Percentiles rank a stretch among this genome's conserved stretches.
These are phyloP conservation scores for Limnothrissa miodon DNA, from an alignment of 2,113 vertebrate species.

Conservation along the genomic window DNA sequence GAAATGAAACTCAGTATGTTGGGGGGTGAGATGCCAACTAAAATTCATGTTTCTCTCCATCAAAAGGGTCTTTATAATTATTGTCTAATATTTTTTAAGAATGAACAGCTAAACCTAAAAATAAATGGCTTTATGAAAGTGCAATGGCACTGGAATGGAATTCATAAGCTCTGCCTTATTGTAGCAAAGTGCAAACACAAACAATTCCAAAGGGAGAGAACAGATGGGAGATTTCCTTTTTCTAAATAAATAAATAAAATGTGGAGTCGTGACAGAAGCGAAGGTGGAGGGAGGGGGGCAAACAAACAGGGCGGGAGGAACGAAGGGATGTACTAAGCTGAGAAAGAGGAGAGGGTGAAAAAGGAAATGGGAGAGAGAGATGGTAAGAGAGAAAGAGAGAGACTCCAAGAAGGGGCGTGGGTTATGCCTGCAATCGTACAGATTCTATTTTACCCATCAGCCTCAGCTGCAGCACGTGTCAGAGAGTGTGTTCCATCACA, in stretches of 20 bases:
- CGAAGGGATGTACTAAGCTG: background rate
- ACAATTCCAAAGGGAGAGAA: slow-evolving; percentile 6
- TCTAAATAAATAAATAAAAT: slow-evolving; percentile 47
- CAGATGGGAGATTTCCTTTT: slow-evolving; percentile 46
- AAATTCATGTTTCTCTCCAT: background rate
- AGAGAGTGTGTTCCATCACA: slow-evolving; percentile 63
- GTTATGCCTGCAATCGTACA: background rate
- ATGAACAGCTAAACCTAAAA: background rate
- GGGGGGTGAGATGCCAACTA: no score
- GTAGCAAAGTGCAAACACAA: slow-evolving; percentile 9
- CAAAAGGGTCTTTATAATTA: background rate
- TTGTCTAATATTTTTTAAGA: background rate
- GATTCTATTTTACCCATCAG: slow-evolving; percentile 57
- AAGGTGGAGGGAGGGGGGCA: slow-evolving; percentile 44
- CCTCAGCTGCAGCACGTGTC: slow-evolving; percentile 60
- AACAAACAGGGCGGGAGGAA: slow-evolving; percentile 25
- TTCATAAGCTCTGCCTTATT: slow-evolving; percentile 27
- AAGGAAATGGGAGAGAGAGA: slow-evolving; percentile 32
- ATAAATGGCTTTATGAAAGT: background rate
- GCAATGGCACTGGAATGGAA: background rate
- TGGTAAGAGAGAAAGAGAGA: background rate
- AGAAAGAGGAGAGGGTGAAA: slow-evolving; percentile 28
- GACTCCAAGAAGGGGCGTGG: slow-evolving; percentile 32
- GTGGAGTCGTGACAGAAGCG: slow-evolving; percentile 50
- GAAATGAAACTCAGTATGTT: no score